These are phyloP conservation scores for Bimastos eiseni DNA, from an alignment of 2,888 invertebrate species.

Conservation along the genomic window DNA sequence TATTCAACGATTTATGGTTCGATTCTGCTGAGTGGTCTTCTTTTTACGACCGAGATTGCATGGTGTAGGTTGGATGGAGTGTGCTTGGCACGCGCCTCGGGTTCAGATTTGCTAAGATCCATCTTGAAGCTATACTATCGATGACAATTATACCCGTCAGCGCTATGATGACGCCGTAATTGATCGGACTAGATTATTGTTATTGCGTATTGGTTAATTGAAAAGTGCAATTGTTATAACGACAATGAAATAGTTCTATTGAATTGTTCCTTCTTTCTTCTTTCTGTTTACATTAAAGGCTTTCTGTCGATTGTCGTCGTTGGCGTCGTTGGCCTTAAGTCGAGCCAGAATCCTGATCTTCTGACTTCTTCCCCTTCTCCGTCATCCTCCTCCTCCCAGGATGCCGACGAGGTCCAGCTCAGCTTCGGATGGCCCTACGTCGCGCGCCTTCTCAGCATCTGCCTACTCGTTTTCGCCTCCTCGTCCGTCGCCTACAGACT, in stretches of 20 bases:
- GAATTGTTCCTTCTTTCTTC: background rate
- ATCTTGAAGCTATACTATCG: too few relatives aligned
- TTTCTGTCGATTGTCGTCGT: background rate
- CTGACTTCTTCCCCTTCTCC: background rate
- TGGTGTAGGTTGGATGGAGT: too few relatives aligned
- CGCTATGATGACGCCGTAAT: too few relatives aligned
- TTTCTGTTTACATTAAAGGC: background rate
- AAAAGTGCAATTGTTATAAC: too few relatives aligned
- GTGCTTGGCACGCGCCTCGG: too few relatives aligned
- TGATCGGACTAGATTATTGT: too few relatives aligned
- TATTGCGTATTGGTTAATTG: too few relatives aligned
- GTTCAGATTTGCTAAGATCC: too few relatives aligned
- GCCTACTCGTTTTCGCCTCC: background rate
- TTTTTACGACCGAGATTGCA: background rate
- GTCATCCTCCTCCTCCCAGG: background rate
- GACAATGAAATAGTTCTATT: background rate
- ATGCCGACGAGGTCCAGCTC: background rate
- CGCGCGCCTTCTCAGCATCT: background rate
- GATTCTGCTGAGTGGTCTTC: background rate
- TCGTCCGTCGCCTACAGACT: background rate
- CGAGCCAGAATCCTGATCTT: background rate
- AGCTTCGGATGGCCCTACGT: slow-evolving; percentile 18
- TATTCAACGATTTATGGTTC: background rate
- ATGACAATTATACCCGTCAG: too few relatives aligned
- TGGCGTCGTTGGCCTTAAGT: slow-evolving; percentile 10